These are phyloP conservation scores for Trachymyrmex septentrionalis DNA, from an alignment of 1,140 invertebrate genomes.

Conservation along the genomic window DNA sequence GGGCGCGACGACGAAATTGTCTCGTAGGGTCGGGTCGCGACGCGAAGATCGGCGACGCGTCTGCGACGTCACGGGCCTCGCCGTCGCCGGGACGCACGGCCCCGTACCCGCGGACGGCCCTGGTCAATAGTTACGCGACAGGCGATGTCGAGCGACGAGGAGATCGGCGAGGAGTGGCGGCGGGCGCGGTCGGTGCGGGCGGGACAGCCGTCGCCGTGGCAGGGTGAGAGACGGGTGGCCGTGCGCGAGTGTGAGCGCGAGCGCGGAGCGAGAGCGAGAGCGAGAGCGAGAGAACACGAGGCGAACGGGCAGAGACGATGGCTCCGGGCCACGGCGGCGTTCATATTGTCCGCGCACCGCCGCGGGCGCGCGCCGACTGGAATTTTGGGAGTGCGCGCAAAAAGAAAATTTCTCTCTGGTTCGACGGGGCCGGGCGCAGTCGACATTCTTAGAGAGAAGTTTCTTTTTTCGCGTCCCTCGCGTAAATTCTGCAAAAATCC, in stretches of 20 bases:
- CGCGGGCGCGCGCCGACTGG: conserved; percentile 30
- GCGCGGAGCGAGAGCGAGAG: not conserved
- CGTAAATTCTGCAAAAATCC: conserved; percentile 77
- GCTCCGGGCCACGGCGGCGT: conserved; percentile 78
- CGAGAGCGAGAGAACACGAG: conserved; percentile 72
- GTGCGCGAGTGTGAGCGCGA: not conserved
- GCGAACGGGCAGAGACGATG: conserved; percentile 84
- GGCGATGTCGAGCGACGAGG: conserved; percentile 35
- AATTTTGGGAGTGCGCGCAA: conserved; percentile 69
- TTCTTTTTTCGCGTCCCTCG: conserved; percentile 72
- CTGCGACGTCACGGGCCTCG: not conserved
- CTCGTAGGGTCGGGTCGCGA: too few species aligned
- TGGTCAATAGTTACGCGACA: conserved; percentile 67
- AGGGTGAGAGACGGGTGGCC: conserved; percentile 63
- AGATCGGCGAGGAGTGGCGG: conserved; percentile 44
- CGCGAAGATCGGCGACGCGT: not conserved
- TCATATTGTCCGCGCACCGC: conserved; percentile 76
- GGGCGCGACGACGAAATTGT: not conserved
- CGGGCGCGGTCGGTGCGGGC: conserved; percentile 72
- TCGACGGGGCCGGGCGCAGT: not conserved
- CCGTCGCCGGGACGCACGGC: not conserved
- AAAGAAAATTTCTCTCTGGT: conserved; percentile 81
- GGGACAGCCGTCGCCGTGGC: conserved; percentile 48
- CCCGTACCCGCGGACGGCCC: not conserved
- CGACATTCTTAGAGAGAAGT: conserved; percentile 78